Evolutionary conservation across 2,797 vertebrate genomes (phyloP).

Genomic region (Lateolabrax maculatus): DNA sequence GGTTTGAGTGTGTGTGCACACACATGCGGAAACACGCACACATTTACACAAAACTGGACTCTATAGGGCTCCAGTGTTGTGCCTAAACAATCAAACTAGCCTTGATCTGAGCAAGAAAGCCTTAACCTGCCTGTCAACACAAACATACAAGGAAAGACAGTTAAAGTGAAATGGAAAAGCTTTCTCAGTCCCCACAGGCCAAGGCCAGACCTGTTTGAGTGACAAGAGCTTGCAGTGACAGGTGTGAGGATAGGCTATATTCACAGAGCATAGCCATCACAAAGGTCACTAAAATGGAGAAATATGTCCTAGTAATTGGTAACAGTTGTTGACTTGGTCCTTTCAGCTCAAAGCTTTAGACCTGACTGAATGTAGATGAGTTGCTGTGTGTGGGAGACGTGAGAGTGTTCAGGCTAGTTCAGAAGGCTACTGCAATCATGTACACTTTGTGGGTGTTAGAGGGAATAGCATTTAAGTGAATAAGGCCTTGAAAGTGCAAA

Average conservation of each 20-base stretch:
- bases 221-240: conserved; percentile 52
- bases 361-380: conserved; percentile 32
- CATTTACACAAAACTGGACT: conserved; percentile 18
- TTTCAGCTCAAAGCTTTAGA: conserved; percentile 43
- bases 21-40: conserved; percentile 19
- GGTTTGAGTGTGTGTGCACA: conserved; percentile 55
- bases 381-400: conserved; percentile 13
- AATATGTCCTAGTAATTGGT: conserved; percentile 43
- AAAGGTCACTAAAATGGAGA: conserved; percentile 39
- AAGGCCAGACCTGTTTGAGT: conserved; percentile 55
- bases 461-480: neutral
- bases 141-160: conserved; percentile 34
- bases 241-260: conserved; percentile 36
- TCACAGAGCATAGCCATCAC: conserved; percentile 24
- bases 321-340: conserved; percentile 56
- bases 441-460: conserved; percentile 6
- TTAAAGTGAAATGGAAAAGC: conserved; percentile 49
- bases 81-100: conserved; percentile 39
- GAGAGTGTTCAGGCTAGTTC: neutral
- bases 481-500: conserved; percentile 15
- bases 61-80: conserved; percentile 22
- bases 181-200: conserved; percentile 28
- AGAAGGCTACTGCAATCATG: neutral
- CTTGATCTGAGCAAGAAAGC: conserved; percentile 14
- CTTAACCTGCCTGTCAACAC: conserved; percentile 43